Base-by-base conservation (phyloP, 1,140 invertebrate species). In the Trichoplusia ni region DNA sequence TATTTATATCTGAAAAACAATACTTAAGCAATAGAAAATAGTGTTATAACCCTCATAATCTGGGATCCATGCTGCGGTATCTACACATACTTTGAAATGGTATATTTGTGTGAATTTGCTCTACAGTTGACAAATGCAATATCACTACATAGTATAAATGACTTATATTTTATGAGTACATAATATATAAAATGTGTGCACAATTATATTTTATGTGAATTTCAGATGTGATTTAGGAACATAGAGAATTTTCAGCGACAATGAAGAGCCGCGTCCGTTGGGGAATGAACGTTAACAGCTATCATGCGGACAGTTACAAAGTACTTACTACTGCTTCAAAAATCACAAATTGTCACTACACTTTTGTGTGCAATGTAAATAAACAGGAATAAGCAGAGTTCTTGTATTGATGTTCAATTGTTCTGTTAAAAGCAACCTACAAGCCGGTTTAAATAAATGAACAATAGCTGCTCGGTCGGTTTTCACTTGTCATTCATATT, bases 191-290 rank as follows among this genome's bases (percentile, higher is more conserved):
- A 23, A 3, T 13, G 7, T n/a, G 3, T 21, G 31, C 9, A 16
- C n/a, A 16, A 11, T 13, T 8, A 31, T 9, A 8, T 29, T 47
- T 47, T 19, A 2, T 35, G 3, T 16, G 6, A 21, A 35, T 51
- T 51, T 51, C 47, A 51, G 47, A 51, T 51, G 16, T 51, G 9
- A 51, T 33, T 11, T 35, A 16, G 23, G 2, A 47, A 14, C 11
- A 14, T 38, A 11, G 13, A 51, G 16, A 16, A 51, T 29, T 51
- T 49, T 49, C 16, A 33, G 29, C 8, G 1, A 19, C 9, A 11
- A 51, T 51, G 47, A 51, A 51, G 29, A 51, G 29, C 29, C 29
- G 47, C 21, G 19, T 51, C 2, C 47, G 29, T 5, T 51, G 47
- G 47, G 47, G 18, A 3, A 6, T 51, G 6, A 11, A 9, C 14